Conservation (phyloP, 2,797 vertebrate genomes). For the Acrossocheilus fasciatus region DNA sequence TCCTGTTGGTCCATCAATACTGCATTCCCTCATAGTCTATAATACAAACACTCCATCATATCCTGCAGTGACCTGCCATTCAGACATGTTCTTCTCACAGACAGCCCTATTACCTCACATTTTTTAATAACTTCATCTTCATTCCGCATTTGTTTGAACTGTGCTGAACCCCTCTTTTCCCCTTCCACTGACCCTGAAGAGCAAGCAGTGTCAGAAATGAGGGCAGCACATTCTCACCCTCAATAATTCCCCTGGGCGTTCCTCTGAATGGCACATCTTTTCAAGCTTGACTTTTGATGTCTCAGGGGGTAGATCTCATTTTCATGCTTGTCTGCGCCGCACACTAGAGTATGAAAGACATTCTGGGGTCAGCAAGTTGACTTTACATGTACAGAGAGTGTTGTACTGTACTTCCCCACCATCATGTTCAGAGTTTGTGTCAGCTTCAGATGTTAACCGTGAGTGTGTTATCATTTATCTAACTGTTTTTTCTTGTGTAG, state of each 20-base stretch:
- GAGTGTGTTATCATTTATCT: background rate
- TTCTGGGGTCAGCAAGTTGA: background rate
- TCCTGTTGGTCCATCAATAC: background rate
- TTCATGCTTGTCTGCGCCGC: background rate
- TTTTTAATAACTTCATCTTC: slow-evolving; percentile 73
- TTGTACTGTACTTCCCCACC: background rate
- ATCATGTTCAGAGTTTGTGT: background rate
- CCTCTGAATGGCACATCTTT: slow-evolving; percentile 52
- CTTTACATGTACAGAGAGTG: slow-evolving; percentile 9
- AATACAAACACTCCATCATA: background rate
- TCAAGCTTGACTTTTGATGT: slow-evolving; percentile 35
- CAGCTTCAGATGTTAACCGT: background rate
- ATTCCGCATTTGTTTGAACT: slow-evolving; percentile 68
- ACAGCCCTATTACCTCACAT: slow-evolving; percentile 52
- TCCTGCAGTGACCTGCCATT: background rate
- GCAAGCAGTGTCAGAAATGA: slow-evolving; percentile 64
- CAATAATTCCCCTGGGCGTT: slow-evolving; percentile 49
- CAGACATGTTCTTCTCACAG: background rate
- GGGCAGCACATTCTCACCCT: slow-evolving; percentile 71
- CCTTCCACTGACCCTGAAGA: slow-evolving; percentile 52
- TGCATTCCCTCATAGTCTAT: background rate
- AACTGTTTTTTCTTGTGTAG: slow-evolving; percentile 71
- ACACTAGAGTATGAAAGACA: slow-evolving; percentile 14
- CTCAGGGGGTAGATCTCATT: slow-evolving; percentile 31
- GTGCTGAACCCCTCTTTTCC: slow-evolving; percentile 63